These are phyloP conservation scores for Tachyglossus aculeatus DNA, from an alignment of 2,797 vertebrate species.

Conservation along the genomic window DNA sequence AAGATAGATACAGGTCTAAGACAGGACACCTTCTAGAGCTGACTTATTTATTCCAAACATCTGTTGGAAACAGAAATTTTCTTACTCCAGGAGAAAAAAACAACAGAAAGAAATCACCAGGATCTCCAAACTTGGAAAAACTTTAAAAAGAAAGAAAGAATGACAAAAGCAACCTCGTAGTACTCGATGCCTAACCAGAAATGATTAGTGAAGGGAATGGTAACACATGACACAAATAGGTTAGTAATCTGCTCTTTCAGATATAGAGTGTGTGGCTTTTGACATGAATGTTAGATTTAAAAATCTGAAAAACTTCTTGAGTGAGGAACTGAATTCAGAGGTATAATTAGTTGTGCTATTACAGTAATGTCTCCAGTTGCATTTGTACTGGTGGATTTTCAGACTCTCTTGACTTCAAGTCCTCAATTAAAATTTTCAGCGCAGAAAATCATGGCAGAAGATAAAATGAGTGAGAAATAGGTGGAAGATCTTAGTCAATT, in stretches of 20 bases:
- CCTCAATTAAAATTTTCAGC: slow-evolving; percentile 23
- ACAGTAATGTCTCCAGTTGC: neutral
- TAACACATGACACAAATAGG: neutral
- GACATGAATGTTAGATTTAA: slow-evolving; percentile 9
- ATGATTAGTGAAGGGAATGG: neutral
- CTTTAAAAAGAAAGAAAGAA: neutral
- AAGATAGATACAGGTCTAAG: too few relatives aligned
- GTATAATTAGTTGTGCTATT: neutral
- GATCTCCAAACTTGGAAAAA: slow-evolving; percentile 20
- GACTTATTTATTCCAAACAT: neutral
- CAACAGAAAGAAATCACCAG: neutral
- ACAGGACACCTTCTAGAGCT: neutral
- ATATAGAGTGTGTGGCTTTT: neutral
- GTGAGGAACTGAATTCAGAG: neutral
- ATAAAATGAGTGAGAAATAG: slow-evolving; percentile 51
- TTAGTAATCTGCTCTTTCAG: neutral
- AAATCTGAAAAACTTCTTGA: neutral
- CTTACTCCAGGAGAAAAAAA: slow-evolving; percentile 10
- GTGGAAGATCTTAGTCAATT: slow-evolving; percentile 31
- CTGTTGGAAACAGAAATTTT: slow-evolving; percentile 4
- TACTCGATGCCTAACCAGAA: neutral
- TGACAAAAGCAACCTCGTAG: neutral
- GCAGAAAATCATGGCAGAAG: slow-evolving; percentile 39
- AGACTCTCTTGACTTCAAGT: neutral
- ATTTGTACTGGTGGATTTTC: neutral